Evolutionary conservation across 92 coral and sea anemone species (phyloP).

Genomic region (Phenganax marumi): DNA sequence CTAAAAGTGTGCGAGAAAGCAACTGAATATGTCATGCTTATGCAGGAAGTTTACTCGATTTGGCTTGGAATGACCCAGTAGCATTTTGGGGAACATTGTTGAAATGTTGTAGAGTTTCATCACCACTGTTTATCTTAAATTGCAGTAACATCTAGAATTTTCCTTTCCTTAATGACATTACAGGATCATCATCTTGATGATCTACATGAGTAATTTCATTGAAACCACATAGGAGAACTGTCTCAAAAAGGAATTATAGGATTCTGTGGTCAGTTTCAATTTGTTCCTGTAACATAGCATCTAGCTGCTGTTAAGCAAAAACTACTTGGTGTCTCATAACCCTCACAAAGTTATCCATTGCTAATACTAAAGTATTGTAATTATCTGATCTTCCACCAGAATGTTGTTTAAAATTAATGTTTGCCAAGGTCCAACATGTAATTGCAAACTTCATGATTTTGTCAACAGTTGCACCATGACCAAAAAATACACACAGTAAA

Average conservation of each 20-base stretch:
- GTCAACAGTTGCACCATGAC: conserved; percentile 15
- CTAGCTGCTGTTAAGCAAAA: too few species aligned
- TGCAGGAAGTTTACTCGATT: too few species aligned
- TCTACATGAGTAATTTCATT: background rate
- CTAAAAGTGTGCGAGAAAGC: too few species aligned
- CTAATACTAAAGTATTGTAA: conserved; percentile 38
- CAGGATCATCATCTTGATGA: background rate
- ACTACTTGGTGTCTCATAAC: too few species aligned
- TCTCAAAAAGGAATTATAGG: background rate
- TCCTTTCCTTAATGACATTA: background rate
- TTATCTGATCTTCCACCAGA: conserved; percentile 45
- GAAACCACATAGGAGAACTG: background rate
- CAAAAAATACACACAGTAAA: conserved; percentile 49
- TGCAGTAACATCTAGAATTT: background rate
- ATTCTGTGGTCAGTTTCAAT: background rate
- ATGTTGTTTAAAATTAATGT: conserved; percentile 34
- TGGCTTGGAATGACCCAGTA: too few species aligned
- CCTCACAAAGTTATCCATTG: too few species aligned
- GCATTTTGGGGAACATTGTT: background rate
- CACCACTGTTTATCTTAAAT: too few species aligned
- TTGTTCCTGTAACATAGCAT: too few species aligned
- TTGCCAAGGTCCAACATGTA: conserved; percentile 47
- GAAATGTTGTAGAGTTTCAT: too few species aligned
- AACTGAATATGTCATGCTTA: too few species aligned
- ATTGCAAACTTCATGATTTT: conserved; percentile 37